Conservation (phyloP, 2,888 invertebrate species). For the Sphaerophoria rueppellii region DNA sequence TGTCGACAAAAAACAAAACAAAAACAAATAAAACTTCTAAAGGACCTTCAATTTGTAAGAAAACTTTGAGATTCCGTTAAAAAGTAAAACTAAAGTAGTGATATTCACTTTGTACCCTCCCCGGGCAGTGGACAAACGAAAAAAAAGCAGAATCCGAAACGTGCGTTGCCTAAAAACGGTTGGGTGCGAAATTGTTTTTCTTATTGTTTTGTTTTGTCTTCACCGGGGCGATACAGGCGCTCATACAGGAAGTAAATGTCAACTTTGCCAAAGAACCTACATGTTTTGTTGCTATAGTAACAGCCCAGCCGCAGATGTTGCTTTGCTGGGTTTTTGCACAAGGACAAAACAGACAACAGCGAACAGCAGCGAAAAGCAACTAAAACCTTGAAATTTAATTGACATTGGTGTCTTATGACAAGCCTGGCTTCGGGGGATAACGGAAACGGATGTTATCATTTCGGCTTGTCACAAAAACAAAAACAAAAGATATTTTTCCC, state of each 20-base stretch:
- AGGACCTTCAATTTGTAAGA: not conserved
- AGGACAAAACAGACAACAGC: not conserved
- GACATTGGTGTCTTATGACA: slow-evolving; percentile 57
- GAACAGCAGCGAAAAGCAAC: not conserved
- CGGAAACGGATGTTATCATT: slow-evolving; percentile 24
- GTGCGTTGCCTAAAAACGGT: slow-evolving; percentile 39
- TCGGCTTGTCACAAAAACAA: slow-evolving; percentile 43
- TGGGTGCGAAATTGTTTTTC: slow-evolving; percentile 52
- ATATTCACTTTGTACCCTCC: slow-evolving; percentile 11
- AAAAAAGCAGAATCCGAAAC: not conserved
- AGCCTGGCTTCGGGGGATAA: slow-evolving; percentile 1
- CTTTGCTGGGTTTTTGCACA: not conserved
- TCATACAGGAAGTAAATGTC: not conserved
- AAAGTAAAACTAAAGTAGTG: not conserved
- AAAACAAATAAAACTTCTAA: not conserved
- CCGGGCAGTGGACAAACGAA: not conserved
- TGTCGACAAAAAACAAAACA: not conserved
- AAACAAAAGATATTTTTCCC: slow-evolving; percentile 49
- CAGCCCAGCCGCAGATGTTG: not conserved
- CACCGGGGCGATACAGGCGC: slow-evolving; percentile 17
- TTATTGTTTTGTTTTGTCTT: slow-evolving; percentile 7
- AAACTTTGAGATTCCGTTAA: not conserved
- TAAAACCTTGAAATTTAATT: slow-evolving; percentile 60
- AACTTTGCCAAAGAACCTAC: slow-evolving; percentile 28
- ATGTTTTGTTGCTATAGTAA: slow-evolving; percentile 26